Evolutionary conservation across 2,113 vertebrate genomes (phyloP).

Genomic region (Morone saxatilis): DNA sequence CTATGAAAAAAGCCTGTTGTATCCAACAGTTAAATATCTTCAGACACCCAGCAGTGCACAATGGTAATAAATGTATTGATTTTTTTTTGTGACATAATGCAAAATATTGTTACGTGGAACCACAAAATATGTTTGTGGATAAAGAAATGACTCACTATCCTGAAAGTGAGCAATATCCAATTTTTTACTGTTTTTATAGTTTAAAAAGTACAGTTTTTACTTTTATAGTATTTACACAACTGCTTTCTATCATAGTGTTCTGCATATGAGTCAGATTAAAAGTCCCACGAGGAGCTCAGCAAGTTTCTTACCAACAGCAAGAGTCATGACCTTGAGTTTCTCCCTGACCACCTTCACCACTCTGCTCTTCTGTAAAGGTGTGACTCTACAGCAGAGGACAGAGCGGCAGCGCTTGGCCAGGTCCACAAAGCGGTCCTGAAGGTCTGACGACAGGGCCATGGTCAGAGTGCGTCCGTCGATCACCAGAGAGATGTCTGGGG

Average conservation of each 20-base stretch:
- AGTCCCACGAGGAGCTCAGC: no score
- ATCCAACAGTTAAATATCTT: background rate
- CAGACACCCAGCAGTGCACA: background rate
- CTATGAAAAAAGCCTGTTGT: background rate
- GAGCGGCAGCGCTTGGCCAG: conserved; percentile 85
- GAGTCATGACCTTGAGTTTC: conserved; percentile 89
- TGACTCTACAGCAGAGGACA: conserved; percentile 92
- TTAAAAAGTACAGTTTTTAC: no score
- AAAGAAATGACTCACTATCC: background rate
- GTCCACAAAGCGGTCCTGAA: conserved; percentile 88
- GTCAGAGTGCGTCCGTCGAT: conserved; percentile 88
- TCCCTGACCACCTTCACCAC: conserved; percentile 89
- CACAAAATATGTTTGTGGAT: no score
- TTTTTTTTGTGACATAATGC: no score
- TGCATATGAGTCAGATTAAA: no score
- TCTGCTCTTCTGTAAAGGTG: conserved; percentile 91
- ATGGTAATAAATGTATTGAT: background rate
- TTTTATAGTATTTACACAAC: no score
- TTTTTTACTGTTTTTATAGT: no score
- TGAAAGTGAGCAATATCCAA: no score
- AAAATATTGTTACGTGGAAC: no score
- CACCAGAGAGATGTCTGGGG: conserved; percentile 86
- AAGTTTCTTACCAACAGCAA: conserved; percentile 86
- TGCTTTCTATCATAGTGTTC: no score
- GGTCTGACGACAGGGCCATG: conserved; percentile 85